Base-by-base conservation (phyloP, 1,140 invertebrate species). In the Colletes latitarsis region DNA sequence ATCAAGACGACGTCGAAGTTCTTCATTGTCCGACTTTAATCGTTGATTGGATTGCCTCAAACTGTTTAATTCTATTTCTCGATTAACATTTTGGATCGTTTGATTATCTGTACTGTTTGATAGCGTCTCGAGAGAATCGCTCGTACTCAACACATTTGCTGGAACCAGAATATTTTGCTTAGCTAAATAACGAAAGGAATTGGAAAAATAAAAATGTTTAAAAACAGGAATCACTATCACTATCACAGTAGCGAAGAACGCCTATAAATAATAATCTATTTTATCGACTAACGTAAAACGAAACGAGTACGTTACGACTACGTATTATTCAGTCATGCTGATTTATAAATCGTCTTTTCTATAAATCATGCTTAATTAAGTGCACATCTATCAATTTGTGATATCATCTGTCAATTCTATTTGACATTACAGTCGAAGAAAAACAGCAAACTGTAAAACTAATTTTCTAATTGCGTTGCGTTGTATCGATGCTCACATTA, bases 1-100 rank as follows among this genome's bases (percentile, higher is more conserved):
- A 10, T 92, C 90, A 0, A 96, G 82, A 80, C 95, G 94, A 79
- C 95, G 92, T 58, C 93, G 94, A 58, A 96, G 89, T 84, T 96
- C 95, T 41, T 96, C 95, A 78, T 96, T 96, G 82, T 96, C 96
- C 6, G 92, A 88, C 82, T 94, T 94, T 75, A 96, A 90, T 81
- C 95, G 94, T 66, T 93, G 92, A 83, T 92, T 93, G 0, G 92
- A 92, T 88, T 94, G 91, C 89, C 94, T 92, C 81, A 95, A 84
- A 62, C 91, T 85, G n/a, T 92, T 90, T 49, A 95, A 67, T 85
- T 95, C 94, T 53, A 90, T 86, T 74, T 94, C 93, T 8, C 89
- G 86, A 71, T 94, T 93, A 17, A 79, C 52, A 15, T 89, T 84
- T 52, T 89, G 88, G 9, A 73, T 69, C 12, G 58, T 72, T 49